Conservation (phyloP, 2,888 invertebrate species). For the Bellardia pandia region DNA sequence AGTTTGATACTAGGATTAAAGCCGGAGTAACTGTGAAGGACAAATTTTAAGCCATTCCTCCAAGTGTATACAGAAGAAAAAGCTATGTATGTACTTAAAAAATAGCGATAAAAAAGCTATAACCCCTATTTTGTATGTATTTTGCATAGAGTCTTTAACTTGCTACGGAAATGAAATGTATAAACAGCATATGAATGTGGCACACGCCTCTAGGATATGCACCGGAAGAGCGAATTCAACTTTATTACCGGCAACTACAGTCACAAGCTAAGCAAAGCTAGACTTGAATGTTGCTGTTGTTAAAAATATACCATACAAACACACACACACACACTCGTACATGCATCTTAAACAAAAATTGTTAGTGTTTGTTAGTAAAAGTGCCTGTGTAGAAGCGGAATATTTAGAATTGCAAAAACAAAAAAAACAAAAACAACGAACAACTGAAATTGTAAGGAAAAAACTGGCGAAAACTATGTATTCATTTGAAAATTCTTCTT, state of each 20-base stretch:
- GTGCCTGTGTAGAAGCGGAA: constrained; percentile 9
- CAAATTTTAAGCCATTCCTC: background rate
- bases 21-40: no score
- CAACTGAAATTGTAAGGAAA: constrained; percentile 15
- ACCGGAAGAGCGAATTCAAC: constrained; percentile 74
- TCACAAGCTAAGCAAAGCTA: constrained; percentile 65
- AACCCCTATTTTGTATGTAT: constrained; percentile 16
- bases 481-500: constrained; percentile 57
- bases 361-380: constrained; percentile 34
- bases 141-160: constrained; percentile 54
- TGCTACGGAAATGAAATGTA: constrained; percentile 67
- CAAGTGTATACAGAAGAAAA: background rate
- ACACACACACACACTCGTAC: background rate
- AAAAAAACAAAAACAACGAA: constrained; percentile 2
- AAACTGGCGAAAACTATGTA: constrained; percentile 49
- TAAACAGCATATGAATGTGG: constrained; percentile 65
- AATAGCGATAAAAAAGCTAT: background rate
- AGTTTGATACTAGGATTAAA: no score
- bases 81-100: background rate
- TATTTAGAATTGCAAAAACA: constrained; percentile 36
- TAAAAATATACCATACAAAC: constrained; percentile 8
- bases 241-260: constrained; percentile 71
- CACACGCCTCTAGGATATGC: constrained; percentile 70
- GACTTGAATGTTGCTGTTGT: constrained; percentile 48
- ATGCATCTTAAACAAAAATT: constrained; percentile 10